Percentiles rank a stretch among this genome's conserved stretches.
These are phyloP conservation scores for Rhea pennata DNA, from an alignment of 2,113 vertebrate genomes.

Conservation along the genomic window DNA sequence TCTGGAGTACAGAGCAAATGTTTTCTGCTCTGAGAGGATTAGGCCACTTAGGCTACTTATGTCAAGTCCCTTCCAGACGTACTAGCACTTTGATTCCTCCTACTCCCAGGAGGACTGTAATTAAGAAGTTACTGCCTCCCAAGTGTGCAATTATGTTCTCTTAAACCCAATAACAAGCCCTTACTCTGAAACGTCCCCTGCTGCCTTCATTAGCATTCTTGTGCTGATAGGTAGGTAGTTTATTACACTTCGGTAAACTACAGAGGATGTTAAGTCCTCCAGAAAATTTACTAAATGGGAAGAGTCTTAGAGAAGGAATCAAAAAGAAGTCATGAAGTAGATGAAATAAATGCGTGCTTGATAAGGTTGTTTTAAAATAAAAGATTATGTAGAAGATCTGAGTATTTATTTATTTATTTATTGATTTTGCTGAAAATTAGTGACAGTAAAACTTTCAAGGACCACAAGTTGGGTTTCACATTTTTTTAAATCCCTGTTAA, in stretches of 20 bases:
- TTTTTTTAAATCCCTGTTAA: background rate
- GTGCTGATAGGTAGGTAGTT: background rate
- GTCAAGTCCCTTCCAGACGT: background rate
- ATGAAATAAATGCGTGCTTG: background rate
- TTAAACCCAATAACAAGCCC: background rate
- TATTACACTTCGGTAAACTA: background rate
- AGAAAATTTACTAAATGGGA: background rate
- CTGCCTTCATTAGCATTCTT: background rate
- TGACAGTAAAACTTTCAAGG: background rate
- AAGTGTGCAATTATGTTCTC: slow-evolving; percentile 22
- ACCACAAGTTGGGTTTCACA: background rate
- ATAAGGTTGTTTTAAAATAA: background rate
- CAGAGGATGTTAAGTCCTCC: background rate
- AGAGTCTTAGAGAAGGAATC: background rate
- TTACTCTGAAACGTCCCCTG: background rate
- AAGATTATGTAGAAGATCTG: background rate
- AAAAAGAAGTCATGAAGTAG: background rate
- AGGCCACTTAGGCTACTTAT: slow-evolving; percentile 1
- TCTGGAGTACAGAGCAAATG: background rate
- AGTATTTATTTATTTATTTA: background rate
- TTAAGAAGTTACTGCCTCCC: slow-evolving; percentile 32
- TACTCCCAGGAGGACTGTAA: background rate
- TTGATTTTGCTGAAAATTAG: background rate
- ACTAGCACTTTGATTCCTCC: background rate
- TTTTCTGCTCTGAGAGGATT: slow-evolving; percentile 16